A percentile compares a stretch with the other conserved stretches of the same genome.
Evolutionary conservation across 1,140 invertebrate species (phyloP).

Genomic region (Drosophila pseudoobscura): DNA sequence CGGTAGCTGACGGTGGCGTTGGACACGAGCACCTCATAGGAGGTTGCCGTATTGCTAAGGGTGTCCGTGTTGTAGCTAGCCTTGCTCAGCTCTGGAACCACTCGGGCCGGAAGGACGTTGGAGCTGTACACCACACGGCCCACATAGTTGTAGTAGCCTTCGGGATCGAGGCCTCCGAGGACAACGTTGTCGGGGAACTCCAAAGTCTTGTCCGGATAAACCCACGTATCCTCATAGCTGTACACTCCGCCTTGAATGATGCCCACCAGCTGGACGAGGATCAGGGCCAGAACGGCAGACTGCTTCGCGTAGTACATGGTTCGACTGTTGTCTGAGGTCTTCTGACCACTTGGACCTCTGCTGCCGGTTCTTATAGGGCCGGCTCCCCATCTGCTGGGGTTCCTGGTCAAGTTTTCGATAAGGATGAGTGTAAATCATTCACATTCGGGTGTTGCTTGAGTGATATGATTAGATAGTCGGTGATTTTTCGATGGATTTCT

Average conservation of each 20-base stretch:
- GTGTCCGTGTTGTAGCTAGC: constrained; percentile 39
- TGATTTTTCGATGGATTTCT: constrained; percentile 4
- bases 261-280: constrained; percentile 42
- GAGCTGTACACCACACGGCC: constrained; percentile 23
- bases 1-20: constrained; percentile 16
- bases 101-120: constrained; percentile 39
- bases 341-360: neutral
- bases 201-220: constrained; percentile 2
- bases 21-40: constrained; percentile 16
- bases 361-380: neutral
- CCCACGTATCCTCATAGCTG: constrained; percentile 39
- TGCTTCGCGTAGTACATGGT: constrained; percentile 35
- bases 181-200: constrained; percentile 37
- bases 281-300: neutral
- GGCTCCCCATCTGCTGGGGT: neutral
- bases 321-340: constrained; percentile 9
- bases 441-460: constrained; percentile 1
- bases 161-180: constrained; percentile 37
- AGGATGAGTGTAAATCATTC: constrained; percentile 10
- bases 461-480: constrained; percentile 15
- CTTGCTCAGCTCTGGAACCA: constrained; percentile 27
- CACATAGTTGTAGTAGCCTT: constrained; percentile 51
- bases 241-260: constrained; percentile 30
- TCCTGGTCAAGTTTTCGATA: neutral
- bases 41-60: neutral